Conservation (phyloP, 2,888 invertebrate species). For the Andrena trimmerana region DNA sequence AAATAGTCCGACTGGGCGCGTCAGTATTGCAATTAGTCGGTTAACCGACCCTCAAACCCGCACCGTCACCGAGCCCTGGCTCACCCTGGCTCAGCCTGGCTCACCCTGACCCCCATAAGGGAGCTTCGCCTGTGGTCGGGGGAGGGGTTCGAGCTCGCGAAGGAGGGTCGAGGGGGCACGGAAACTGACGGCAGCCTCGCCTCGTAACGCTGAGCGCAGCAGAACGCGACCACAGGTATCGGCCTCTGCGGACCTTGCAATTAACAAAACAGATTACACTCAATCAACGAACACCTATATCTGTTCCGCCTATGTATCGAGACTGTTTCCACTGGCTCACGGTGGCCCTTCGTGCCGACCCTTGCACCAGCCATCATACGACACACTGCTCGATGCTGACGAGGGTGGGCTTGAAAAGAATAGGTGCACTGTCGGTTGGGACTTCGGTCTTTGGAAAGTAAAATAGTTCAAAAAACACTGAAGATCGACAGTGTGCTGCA, state of each 20-base stretch:
- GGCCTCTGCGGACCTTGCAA: slow-evolving; percentile 82
- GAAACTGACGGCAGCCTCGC: slow-evolving; percentile 41
- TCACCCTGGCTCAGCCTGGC: neutral
- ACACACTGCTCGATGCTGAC: neutral
- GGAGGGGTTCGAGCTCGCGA: slow-evolving; percentile 54
- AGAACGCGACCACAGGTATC: slow-evolving; percentile 80
- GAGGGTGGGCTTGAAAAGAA: too few species aligned
- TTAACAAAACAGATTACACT: slow-evolving; percentile 84
- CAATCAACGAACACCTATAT: slow-evolving; percentile 80
- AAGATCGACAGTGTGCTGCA: too few species aligned
- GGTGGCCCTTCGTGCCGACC: slow-evolving; percentile 16
- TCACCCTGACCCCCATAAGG: slow-evolving; percentile 43
- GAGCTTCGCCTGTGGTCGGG: slow-evolving; percentile 47
- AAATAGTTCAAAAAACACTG: too few species aligned
- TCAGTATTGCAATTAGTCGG: slow-evolving; percentile 83
- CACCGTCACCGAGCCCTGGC: slow-evolving; percentile 40
- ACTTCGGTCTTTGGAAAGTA: too few species aligned
- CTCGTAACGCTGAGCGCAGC: slow-evolving; percentile 78
- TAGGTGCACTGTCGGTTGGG: too few species aligned
- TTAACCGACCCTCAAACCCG: slow-evolving; percentile 76
- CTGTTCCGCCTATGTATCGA: slow-evolving; percentile 42
- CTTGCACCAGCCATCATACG: neutral
- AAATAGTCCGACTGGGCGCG: slow-evolving; percentile 78
- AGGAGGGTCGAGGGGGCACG: slow-evolving; percentile 29
- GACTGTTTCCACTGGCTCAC: slow-evolving; percentile 60